These are phyloP conservation scores for Pterois miles DNA, from an alignment of 2,797 vertebrate species.

Conservation along the genomic window DNA sequence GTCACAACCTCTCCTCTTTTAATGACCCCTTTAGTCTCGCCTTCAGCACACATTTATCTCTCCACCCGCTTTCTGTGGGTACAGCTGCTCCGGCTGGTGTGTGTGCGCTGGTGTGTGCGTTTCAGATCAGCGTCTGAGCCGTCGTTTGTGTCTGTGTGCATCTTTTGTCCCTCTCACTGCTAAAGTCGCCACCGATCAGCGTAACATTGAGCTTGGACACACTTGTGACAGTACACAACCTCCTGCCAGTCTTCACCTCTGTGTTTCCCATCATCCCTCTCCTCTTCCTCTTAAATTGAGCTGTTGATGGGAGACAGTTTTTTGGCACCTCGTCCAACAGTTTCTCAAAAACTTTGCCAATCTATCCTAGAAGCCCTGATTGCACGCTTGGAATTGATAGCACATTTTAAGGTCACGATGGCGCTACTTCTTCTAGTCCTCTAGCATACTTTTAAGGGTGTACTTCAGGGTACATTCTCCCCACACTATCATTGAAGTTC, in stretches of 20 bases:
- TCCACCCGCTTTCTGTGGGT: constrained; percentile 65
- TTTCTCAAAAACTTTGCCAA: constrained; percentile 40
- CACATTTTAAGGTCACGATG: constrained; percentile 37
- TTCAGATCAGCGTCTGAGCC: constrained; percentile 66
- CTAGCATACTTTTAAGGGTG: constrained; percentile 5
- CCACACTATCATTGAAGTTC: constrained; percentile 4
- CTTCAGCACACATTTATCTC: constrained; percentile 77
- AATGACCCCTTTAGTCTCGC: constrained; percentile 82
- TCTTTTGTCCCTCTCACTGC: constrained; percentile 53
- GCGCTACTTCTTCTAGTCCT: constrained; percentile 14
- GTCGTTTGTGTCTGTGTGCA: constrained; percentile 55
- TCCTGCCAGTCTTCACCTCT: constrained; percentile 8
- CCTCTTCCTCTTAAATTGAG: constrained; percentile 63
- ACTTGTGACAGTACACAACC: constrained; percentile 43
- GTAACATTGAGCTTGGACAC: constrained; percentile 61
- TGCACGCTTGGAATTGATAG: constrained; percentile 42
- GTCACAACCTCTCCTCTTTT: constrained; percentile 77
- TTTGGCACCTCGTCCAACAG: constrained; percentile 46
- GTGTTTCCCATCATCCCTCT: constrained; percentile 32
- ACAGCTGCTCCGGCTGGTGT: constrained; percentile 74
- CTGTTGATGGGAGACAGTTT: constrained; percentile 60
- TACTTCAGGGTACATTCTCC: constrained; percentile 16
- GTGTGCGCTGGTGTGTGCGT: constrained; percentile 2
- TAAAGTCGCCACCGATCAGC: constrained; percentile 51
- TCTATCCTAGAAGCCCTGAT: constrained; percentile 29